Percentiles rank a stretch among this genome's conserved stretches.
phyloP scores from a whole-genome alignment of 2,113 vertebrate genomes.

The Poecilia latipinna region DNA sequence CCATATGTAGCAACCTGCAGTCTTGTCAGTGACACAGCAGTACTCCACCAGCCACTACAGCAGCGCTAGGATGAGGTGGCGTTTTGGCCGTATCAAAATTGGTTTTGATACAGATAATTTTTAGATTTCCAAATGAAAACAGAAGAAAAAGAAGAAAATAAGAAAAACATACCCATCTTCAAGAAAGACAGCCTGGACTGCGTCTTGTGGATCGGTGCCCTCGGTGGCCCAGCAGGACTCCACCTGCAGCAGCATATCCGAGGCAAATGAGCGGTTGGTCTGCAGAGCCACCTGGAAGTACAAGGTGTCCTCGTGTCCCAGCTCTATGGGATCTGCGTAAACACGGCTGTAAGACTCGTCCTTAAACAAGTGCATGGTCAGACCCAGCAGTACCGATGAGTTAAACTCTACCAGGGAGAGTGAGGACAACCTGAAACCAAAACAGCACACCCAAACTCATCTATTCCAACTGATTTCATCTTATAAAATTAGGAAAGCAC shows the following conservation, averaged over 20 bases:
- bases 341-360: constrained; percentile 37
- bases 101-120: too few species aligned
- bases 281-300: constrained; percentile 71
- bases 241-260: constrained; percentile 65
- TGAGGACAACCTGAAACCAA: constrained; percentile 51
- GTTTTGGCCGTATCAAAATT: too few species aligned
- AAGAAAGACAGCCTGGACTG: constrained; percentile 52
- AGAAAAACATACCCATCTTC: constrained; percentile 57
- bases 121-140: too few species aligned
- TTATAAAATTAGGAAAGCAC: not conserved
- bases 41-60: too few species aligned
- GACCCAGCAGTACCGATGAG: constrained; percentile 56
- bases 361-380: constrained; percentile 63
- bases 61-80: too few species aligned
- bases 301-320: constrained; percentile 49
- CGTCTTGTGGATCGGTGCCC: constrained; percentile 41
- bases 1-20: too few species aligned
- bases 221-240: constrained; percentile 77
- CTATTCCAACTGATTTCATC: not conserved
- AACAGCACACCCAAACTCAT: not conserved
- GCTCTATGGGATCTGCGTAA: constrained; percentile 11
- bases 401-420: constrained; percentile 61
- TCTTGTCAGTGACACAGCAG: too few species aligned
- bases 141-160: too few species aligned
- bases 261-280: constrained; percentile 50